Evolutionary conservation across 2,888 invertebrate genomes (phyloP), one percentile per base, ranked within the genome.

Genomic region (Philereme vetulata): DNA sequence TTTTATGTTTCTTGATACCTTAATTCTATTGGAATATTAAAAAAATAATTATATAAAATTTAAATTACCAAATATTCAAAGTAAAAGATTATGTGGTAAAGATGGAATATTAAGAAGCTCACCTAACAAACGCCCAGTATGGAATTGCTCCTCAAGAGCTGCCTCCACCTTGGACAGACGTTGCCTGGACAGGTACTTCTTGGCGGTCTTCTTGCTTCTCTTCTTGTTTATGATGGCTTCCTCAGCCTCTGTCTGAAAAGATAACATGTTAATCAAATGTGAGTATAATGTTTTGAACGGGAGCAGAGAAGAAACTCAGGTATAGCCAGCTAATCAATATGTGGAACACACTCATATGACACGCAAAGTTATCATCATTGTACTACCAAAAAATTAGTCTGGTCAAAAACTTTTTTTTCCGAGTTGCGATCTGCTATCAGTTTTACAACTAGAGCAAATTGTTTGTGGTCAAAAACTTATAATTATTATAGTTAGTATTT

Each of bases 121-220:
- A 98, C 98, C 98, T 82, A 98, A 93, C 76, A 99, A 94, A 87
- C 99, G 96, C 77, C 99, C 99, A 79, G 98, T 97, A 77, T 96
- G 95, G 94, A 99, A 99, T 88, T 99, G 99, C 88, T 99, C 99
- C 87, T 98, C 98, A 63, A 99, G 88, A 51, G 95, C 96, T 68
- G 95, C 95, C 83, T 99, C 99, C 68, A 99, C 98, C 92, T 98
- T 98, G 62, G 98, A 97, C 56, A 95, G 94, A 87, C 97, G 97
- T 90, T 99, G 98, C 72, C 99, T 95, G 54, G 95, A 94, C 85
- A 97, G 95, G 88, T 98, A 99, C 92, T 99, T 99, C 92, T 97
- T 96, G 75, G 95, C 96, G 1, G 96, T 95, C 87, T 98, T 98
- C 89, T 98, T 97, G 76, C 98, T 98, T 70, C 98, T 95, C 87